Conservation (phyloP, 1,140 invertebrate genomes). For the Drosophila equinoxialis region DNA sequence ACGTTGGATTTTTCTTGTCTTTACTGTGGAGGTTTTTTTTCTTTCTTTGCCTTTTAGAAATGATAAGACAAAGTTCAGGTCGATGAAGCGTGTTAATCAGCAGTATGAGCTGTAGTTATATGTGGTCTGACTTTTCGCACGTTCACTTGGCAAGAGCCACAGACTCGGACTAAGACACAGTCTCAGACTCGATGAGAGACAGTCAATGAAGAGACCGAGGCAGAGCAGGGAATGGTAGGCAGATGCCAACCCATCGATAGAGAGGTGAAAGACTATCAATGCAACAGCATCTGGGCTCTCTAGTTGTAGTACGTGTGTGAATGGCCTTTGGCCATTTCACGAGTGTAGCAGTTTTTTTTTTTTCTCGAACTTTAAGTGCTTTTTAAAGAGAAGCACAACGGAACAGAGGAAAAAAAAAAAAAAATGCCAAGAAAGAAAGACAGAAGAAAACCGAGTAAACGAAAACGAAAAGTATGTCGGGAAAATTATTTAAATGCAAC, state of each 20-base stretch:
- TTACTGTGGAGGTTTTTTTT: not conserved
- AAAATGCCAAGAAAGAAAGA: not conserved
- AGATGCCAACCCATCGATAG: slow-evolving; percentile 52
- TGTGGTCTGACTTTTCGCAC: slow-evolving; percentile 58
- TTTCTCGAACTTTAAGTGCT: slow-evolving; percentile 35
- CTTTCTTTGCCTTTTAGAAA: not conserved
- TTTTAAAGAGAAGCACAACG: slow-evolving; percentile 34
- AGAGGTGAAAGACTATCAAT: slow-evolving; percentile 36
- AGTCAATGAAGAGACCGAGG: not conserved
- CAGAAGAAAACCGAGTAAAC: not conserved
- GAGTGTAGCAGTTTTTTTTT: slow-evolving; percentile 26
- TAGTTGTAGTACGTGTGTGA: slow-evolving; percentile 43
- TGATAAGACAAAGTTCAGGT: slow-evolving; percentile 37
- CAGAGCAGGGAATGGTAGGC: slow-evolving; percentile 14
- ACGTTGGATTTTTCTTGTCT: not conserved
- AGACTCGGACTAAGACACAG: not conserved
- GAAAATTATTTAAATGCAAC: slow-evolving; percentile 73
- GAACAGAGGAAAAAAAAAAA: not conserved
- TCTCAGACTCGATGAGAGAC: no score
- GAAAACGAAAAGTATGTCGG: not conserved
- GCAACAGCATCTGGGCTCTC: slow-evolving; percentile 43
- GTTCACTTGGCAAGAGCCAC: slow-evolving; percentile 30
- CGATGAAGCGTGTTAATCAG: slow-evolving; percentile 70
- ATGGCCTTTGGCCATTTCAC: slow-evolving; percentile 44
- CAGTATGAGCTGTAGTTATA: slow-evolving; percentile 9